Percentiles rank a stretch among this genome's conserved stretches.
Conservation (phyloP, 2,797 vertebrate genomes). For the Mus minutoides region DNA sequence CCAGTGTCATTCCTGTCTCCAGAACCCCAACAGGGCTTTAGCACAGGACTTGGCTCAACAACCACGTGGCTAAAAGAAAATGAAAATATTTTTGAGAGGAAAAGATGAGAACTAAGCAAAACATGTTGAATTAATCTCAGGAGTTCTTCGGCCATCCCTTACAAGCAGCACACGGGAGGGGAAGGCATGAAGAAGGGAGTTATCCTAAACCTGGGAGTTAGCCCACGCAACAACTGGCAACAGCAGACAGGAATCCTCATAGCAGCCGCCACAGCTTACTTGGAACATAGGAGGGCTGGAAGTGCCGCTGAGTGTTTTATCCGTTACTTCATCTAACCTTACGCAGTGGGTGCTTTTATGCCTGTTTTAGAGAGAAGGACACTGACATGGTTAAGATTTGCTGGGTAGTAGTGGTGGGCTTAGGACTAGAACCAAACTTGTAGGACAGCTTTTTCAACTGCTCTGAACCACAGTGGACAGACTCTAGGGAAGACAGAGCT, state of each 20-base stretch:
- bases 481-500: neutral
- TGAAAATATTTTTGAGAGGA: neutral
- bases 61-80: neutral
- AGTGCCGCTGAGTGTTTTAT: neutral
- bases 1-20: neutral
- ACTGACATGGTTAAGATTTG: neutral
- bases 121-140: neutral
- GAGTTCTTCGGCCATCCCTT: neutral
- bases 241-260: neutral
- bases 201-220: conserved; percentile 24
- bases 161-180: neutral
- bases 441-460: neutral
- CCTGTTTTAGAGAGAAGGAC: neutral
- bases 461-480: neutral
- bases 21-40: neutral
- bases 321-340: neutral
- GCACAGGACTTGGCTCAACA: conserved; percentile 21
- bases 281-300: neutral
- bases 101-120: neutral
- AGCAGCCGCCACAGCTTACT: neutral
- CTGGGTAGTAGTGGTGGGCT: neutral
- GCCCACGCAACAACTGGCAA: neutral
- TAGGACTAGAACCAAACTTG: neutral
- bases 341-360: neutral
- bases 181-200: neutral